phyloP scores from a whole-genome alignment of 1,140 invertebrate genomes.

The Drosophila mayri region DNA sequence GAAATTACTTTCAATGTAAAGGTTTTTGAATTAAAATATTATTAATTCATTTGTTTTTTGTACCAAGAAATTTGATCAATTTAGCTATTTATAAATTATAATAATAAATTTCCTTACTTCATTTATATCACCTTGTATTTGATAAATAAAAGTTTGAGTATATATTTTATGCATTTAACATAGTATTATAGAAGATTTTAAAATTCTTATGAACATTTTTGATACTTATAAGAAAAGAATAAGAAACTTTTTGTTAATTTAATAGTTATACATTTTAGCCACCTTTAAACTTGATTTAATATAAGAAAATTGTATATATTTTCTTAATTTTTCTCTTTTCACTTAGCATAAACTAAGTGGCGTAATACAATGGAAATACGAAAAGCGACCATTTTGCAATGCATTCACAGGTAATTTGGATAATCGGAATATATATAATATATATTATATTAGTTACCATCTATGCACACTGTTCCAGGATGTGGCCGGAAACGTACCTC shows the following conservation, averaged over 20 bases:
- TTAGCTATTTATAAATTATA: no score
- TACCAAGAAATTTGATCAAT: not conserved
- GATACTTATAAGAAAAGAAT: no score
- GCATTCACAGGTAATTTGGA: constrained; percentile 88
- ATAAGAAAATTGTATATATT: no score
- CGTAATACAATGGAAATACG: constrained; percentile 80
- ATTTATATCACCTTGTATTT: not conserved
- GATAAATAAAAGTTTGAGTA: no score
- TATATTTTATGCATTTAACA: not conserved
- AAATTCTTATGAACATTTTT: no score
- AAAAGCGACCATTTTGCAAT: constrained; percentile 90
- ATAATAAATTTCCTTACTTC: not conserved
- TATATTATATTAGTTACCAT: not conserved
- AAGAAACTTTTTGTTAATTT: no score
- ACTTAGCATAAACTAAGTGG: constrained; percentile 78
- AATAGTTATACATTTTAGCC: no score
- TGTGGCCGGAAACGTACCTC: constrained; percentile 89
- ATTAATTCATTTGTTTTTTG: no score
- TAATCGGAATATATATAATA: not conserved
- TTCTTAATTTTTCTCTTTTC: constrained; percentile 1
- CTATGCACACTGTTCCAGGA: constrained; percentile 84
- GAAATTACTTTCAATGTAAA: not conserved
- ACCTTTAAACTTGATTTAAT: no score
- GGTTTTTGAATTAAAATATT: not conserved
- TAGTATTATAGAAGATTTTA: no score